Evolutionary conservation across 2,797 vertebrate genomes (phyloP).

Genomic region (Lemur catta): DNA sequence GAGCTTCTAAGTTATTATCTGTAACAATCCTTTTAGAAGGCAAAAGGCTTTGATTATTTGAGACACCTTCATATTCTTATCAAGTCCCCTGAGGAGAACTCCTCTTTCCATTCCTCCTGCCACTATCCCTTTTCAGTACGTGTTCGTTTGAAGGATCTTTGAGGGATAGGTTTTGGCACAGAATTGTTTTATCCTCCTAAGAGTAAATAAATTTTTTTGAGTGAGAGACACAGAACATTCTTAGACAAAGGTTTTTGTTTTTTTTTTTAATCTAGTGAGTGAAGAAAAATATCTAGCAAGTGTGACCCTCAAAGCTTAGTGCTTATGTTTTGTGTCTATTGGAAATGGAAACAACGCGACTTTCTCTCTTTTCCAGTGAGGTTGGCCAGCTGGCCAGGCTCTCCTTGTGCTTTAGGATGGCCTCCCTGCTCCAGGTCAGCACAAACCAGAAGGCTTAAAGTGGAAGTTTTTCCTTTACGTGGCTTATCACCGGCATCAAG

Average conservation of each 20-base stretch:
- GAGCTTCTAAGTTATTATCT: background rate
- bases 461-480: background rate
- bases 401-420: background rate
- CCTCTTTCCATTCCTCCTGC: background rate
- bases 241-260: background rate
- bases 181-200: constrained; percentile 24
- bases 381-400: background rate
- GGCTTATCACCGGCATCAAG: constrained; percentile 45
- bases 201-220: constrained; percentile 25
- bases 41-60: background rate
- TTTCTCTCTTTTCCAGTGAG: background rate
- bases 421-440: background rate
- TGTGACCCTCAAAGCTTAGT: background rate
- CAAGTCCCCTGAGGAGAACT: background rate
- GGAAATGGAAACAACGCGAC: background rate
- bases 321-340: background rate
- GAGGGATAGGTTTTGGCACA: background rate
- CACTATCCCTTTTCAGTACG: background rate
- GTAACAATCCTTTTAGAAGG: background rate
- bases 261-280: background rate
- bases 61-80: background rate
- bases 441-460: background rate
- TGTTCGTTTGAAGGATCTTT: background rate
- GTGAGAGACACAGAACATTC: background rate
- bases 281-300: background rate